Percentiles rank a stretch among this genome's conserved stretches.
phyloP scores from a whole-genome alignment of 1,140 invertebrate genomes.

The Trichonephila clavata region DNA sequence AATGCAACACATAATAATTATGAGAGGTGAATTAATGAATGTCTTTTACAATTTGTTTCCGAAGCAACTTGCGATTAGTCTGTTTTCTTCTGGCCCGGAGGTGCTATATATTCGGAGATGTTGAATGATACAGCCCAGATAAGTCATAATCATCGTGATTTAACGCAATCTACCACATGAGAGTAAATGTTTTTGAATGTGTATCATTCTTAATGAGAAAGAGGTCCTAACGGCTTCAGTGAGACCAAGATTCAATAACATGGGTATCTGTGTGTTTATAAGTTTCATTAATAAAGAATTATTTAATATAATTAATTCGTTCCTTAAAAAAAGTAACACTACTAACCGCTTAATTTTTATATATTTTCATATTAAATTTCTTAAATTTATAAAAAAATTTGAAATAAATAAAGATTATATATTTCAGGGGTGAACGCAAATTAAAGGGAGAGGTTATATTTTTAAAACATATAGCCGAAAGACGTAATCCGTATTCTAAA shows the following conservation, averaged over 20 bases:
- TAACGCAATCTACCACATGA: not conserved
- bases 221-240: not conserved
- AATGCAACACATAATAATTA: slow-evolving; percentile 65
- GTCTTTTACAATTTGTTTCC: slow-evolving; percentile 62
- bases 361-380: no score
- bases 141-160: slow-evolving; percentile 25
- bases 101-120: not conserved
- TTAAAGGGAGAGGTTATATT: no score
- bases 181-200: not conserved
- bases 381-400: no score
- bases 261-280: no score
- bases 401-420: no score
- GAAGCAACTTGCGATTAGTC: not conserved
- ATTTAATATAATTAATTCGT: no score
- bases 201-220: not conserved
- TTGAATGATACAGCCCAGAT: not conserved
- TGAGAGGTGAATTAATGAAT: slow-evolving; percentile 67
- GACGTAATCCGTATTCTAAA: no score
- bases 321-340: no score
- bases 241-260: not conserved
- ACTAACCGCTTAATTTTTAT: no score
- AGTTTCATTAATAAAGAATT: no score
- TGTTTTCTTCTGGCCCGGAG: slow-evolving; percentile 34
- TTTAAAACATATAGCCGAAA: no score
- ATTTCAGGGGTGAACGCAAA: no score